Evolutionary conservation across 1,140 invertebrate species (phyloP).

Genomic region (Drosophila kepulauana): DNA sequence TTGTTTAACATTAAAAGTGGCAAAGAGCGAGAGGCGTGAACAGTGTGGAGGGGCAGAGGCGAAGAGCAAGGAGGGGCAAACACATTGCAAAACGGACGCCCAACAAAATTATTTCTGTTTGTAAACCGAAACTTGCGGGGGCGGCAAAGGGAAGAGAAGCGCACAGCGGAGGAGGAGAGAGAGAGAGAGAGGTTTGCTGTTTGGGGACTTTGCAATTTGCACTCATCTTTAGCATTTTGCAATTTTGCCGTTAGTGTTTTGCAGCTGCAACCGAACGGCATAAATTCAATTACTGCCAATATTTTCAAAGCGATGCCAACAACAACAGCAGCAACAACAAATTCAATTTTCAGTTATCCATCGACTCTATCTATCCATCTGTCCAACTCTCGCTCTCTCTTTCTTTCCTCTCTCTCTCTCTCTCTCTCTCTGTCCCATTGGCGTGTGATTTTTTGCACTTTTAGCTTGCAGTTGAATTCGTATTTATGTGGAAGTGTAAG

Average conservation of each 20-base stretch:
- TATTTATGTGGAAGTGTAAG: conserved; percentile 17
- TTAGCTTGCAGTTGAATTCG: conserved; percentile 56
- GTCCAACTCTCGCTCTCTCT: not conserved
- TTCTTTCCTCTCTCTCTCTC: conserved; percentile 1
- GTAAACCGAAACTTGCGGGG: conserved; percentile 12
- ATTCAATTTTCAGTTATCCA: conserved; percentile 78
- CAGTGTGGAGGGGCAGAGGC: not conserved
- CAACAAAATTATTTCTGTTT: conserved; percentile 48
- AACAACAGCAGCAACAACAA: conserved; percentile 44
- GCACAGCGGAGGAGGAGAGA: not conserved
- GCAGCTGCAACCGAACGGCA: conserved; percentile 51
- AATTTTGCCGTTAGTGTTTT: conserved; percentile 59
- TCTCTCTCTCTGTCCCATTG: conserved; percentile 28
- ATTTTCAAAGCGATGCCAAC: conserved; percentile 63
- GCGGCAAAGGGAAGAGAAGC: not conserved
- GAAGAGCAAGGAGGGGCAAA: not conserved
- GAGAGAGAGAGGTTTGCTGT: not conserved
- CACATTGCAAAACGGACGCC: conserved; percentile 22
- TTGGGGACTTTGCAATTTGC: conserved; percentile 35
- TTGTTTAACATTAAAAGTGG: conserved; percentile 52
- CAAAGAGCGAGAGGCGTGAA: no score
- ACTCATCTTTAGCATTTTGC: conserved; percentile 72
- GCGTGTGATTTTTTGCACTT: conserved; percentile 75
- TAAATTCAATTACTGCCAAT: conserved; percentile 78
- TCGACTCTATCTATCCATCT: conserved; percentile 50